phyloP scores from a whole-genome alignment of 2,113 vertebrate genomes.

The Actinemys pallida region DNA sequence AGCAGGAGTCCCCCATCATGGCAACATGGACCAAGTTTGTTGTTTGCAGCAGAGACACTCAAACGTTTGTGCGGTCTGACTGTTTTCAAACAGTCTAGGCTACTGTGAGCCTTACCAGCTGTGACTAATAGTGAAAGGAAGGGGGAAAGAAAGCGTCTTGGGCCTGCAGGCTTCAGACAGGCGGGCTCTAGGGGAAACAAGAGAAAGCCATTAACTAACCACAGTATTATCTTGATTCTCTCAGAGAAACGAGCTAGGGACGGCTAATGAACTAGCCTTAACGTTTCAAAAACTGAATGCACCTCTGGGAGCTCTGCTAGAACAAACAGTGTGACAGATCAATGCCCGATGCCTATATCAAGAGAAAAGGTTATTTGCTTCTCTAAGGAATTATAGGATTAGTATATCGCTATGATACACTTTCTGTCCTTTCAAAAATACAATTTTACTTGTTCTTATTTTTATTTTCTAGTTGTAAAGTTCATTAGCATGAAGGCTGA shows the following conservation, averaged over 20 bases:
- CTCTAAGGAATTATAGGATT: constrained; percentile 89
- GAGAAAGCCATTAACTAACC: constrained; percentile 99
- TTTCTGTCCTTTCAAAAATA: constrained; percentile 80
- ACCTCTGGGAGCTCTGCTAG: constrained; percentile 90
- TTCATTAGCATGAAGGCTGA: constrained; percentile 23
- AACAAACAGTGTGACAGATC: constrained; percentile 97
- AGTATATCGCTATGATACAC: constrained; percentile 80
- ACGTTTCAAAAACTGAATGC: constrained; percentile 86
- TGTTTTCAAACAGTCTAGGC: constrained; percentile 76
- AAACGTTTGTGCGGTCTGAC: constrained; percentile 55
- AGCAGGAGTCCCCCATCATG: not conserved
- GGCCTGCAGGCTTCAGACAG: constrained; percentile 92
- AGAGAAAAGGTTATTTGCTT: constrained; percentile 95
- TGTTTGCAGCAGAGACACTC: constrained; percentile 51
- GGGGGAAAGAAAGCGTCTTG: constrained; percentile 83
- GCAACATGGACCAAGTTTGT: constrained; percentile 26
- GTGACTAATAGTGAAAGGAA: constrained; percentile 85
- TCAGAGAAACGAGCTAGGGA: constrained; percentile 91
- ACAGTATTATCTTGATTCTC: constrained; percentile 98
- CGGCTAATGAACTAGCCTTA: constrained; percentile 94
- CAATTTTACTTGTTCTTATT: constrained; percentile 55
- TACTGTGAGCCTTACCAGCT: constrained; percentile 81
- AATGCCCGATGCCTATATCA: constrained; percentile 93
- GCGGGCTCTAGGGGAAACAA: constrained; percentile 95
- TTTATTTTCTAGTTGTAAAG: constrained; percentile 38